These are phyloP conservation scores for Lamproptera curius DNA, from an alignment of 2,888 invertebrate genomes.

Conservation along the genomic window DNA sequence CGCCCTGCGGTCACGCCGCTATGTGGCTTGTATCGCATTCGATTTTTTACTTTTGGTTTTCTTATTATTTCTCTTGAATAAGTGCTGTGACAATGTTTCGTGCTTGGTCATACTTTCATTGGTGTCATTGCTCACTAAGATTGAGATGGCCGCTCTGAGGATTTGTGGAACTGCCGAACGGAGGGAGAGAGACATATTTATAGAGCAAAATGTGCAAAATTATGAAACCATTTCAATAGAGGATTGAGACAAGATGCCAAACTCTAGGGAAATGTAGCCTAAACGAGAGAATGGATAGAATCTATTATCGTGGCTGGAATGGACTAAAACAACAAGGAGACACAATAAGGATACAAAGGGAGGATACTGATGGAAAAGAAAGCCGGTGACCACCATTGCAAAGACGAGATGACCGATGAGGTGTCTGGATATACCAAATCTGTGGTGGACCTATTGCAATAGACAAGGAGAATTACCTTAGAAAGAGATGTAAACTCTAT, in stretches of 20 bases:
- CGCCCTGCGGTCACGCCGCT: constrained; percentile 30
- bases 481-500: too few species aligned
- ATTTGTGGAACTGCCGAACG: constrained; percentile 1
- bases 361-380: not conserved
- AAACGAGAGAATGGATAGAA: not conserved
- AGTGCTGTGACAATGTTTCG: constrained; percentile 33
- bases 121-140: constrained; percentile 53
- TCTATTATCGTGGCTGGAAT: not conserved
- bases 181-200: too few species aligned
- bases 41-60: constrained; percentile 18
- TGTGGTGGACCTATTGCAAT: too few species aligned
- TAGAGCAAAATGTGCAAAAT: too few species aligned
- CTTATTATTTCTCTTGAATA: constrained; percentile 17
- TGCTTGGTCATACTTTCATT: constrained; percentile 42
- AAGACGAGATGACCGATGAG: too few species aligned
- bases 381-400: not conserved
- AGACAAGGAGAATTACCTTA: too few species aligned
- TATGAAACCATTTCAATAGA: too few species aligned
- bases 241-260: too few species aligned
- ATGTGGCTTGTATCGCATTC: constrained; percentile 22
- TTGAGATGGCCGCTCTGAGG: constrained; percentile 3
- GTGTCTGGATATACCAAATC: too few species aligned
- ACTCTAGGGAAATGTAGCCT: too few species aligned
- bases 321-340: not conserved
- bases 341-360: not conserved